Evolutionary conservation across 2,797 vertebrate species (phyloP), one percentile per base, ranked within the genome.

Genomic region (Bovichtus variegatus): DNA sequence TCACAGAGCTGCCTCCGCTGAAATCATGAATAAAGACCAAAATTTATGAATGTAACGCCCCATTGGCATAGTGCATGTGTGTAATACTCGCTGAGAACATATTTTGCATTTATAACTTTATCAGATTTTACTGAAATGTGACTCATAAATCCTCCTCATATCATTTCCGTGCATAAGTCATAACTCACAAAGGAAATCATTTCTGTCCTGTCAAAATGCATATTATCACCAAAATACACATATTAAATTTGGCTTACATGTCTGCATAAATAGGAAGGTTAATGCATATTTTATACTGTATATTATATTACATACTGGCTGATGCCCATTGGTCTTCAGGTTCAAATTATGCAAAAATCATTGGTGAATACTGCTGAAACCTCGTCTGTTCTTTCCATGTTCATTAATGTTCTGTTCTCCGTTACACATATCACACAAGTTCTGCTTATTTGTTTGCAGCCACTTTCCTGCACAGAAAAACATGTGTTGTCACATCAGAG

Each of bases 21-120:
- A 61, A 62, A 46, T 19, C 41, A 57, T 70, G 54, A 79, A 73
- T 54, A 68, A 41, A 58, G 27, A 49, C 61, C 27, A 13, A 23
- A 47, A 70, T 58, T 66, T 31, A 50, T 65, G 41, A 86, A 51
- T 64, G 15, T 23, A 27, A 72, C 50, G 40, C 4, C 4, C 16
- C 8, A 55, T 74, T 59, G 57, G 21, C 63, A 41, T 16, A 36
- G 9, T 12, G 47, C 5, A 50, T 46, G 19, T 23, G 9, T 49
- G 16, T 46, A 23, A 36, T 31, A 74, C 6, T 23, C 19, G n/a
- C 9, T 3, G 10, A 54, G 46, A 25, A 23, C 41, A 44, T 21
- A 64, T 53, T 72, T 38, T 61, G 19, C 21, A 61, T 19, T 18
- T 23, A 9, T 38, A 43, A 27, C 21, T 31, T 18, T 13, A 38